Evolutionary conservation across 2,113 vertebrate genomes (phyloP), one percentile per base, ranked within the genome.

Genomic region (Aptenodytes patagonicus): DNA sequence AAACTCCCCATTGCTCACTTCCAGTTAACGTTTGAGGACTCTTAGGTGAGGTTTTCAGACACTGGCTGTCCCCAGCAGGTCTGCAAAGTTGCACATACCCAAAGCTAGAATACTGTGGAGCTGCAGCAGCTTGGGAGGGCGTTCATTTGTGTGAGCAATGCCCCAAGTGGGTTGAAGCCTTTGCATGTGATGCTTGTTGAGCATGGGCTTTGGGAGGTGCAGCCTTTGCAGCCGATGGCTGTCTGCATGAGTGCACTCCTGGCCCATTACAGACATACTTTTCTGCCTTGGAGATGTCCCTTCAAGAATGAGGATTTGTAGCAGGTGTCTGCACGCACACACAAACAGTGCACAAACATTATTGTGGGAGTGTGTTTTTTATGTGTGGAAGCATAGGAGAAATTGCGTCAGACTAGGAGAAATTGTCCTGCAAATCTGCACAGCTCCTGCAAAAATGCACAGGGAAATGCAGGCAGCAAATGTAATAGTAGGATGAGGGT

Each of bases 121-220:
- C 11, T 36, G 57, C 79, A 61, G 79, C 57, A 84, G 29, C 25
- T 32, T 66, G 36, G 11, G 29, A 61, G 25, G 12, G 7, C 0
- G 1, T 20, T 65, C 9, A 1, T 12, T 40, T 31, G 7, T 14
- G 49, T 18, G 18, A 0, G 2, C 19, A 40, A 12, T 5, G 22
- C 13, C 36, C 36, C 2, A 0, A 7, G 32, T 4, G 9, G 8
- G 14, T 1, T 34, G 57, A 40, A 54, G 47, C 38, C 29, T 73
- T 69, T 57, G 51, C 17, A 2, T 0, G 2, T 20, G 73, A 11
- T 29, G 34, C 9, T 16, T 21, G 36, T 11, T 20, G 28, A 83
- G 36, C 3, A 1, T 2, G 25, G 79, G 25, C 38, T 70, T 46
- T 34, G 34, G 55, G 79, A 79, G 34, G 11, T 42, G 17, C 57